A percentile compares a stretch with the other conserved stretches of the same genome.
phyloP scores from a whole-genome alignment of 2,797 vertebrate genomes.

The Coluber constrictor region DNA sequence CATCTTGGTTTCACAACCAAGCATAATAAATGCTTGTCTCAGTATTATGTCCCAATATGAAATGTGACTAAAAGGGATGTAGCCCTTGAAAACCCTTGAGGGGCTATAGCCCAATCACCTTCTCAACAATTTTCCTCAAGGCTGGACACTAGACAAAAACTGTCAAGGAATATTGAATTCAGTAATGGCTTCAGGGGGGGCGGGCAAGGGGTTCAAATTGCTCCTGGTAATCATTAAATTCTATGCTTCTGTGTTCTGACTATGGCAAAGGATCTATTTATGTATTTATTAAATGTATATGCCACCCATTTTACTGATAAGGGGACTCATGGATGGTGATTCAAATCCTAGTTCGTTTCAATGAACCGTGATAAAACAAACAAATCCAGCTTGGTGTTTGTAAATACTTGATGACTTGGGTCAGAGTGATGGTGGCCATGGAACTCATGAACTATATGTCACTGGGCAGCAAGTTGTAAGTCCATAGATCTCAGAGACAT shows the following conservation, averaged over 20 bases:
- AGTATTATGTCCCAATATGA: neutral
- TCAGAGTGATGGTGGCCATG: neutral
- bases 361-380: neutral
- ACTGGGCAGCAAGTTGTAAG: neutral
- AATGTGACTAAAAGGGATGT: neutral
- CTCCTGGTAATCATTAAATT: neutral
- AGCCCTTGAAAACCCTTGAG: neutral
- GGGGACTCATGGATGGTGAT: neutral
- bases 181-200: neutral
- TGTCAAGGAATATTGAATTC: neutral
- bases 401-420: neutral
- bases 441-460: neutral
- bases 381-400: neutral
- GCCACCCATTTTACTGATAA: neutral
- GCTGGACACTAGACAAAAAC: neutral
- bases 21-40: neutral
- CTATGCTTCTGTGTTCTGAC: neutral
- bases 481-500: neutral
- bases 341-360: neutral
- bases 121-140: neutral
- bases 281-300: neutral
- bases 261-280: neutral
- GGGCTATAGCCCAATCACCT: neutral
- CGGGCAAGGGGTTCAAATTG: neutral
- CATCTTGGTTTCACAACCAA: neutral